These are phyloP conservation scores for Cepphus grylle DNA, from an alignment of 2,113 vertebrate genomes.

Conservation along the genomic window DNA sequence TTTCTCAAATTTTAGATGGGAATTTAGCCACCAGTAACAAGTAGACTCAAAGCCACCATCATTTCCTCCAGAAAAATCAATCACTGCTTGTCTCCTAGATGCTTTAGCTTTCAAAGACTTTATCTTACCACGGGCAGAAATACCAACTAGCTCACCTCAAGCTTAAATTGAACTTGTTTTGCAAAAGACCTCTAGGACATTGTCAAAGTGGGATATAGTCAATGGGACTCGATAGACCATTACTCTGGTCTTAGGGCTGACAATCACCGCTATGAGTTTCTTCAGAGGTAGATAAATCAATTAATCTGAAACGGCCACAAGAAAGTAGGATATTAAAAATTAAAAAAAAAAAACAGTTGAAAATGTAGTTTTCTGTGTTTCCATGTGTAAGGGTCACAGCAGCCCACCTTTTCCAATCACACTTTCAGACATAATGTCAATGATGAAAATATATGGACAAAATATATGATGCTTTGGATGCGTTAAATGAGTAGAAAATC, in stretches of 20 bases:
- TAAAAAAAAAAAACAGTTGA: background rate
- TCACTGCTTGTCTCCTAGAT: background rate
- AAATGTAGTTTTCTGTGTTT: background rate
- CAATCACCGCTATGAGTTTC: background rate
- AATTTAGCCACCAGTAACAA: background rate
- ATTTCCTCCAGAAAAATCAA: background rate
- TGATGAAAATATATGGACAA: background rate
- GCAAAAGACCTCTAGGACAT: background rate
- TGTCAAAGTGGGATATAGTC: background rate
- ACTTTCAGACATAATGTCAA: background rate
- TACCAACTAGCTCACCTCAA: background rate
- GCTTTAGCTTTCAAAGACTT: background rate
- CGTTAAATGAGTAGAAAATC: background rate
- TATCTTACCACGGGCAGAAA: background rate
- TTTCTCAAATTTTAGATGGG: background rate
- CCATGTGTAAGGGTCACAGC: background rate
- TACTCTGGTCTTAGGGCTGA: background rate
- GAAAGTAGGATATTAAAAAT: background rate
- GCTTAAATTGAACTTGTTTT: background rate
- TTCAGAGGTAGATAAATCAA: background rate
- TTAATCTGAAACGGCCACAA: background rate
- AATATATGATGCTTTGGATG: background rate
- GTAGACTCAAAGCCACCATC: background rate
- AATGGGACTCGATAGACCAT: background rate
- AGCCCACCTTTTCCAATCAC: background rate